phyloP scores from a whole-genome alignment of 2,888 invertebrate species.

The Byasa hedistus region DNA sequence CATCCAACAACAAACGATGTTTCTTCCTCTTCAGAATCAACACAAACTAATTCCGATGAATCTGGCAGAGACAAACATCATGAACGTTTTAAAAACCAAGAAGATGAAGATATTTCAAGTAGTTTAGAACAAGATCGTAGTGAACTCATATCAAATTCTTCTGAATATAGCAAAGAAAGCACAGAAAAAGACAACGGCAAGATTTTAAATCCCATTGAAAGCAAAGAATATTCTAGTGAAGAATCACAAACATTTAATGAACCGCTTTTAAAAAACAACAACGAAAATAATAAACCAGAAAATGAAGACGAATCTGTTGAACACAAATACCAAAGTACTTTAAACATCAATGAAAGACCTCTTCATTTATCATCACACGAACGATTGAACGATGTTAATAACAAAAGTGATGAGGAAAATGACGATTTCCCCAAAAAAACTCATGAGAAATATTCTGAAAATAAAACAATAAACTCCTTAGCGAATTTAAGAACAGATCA shows the following conservation, averaged over 20 bases:
- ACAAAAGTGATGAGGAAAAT: not conserved
- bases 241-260: constrained; percentile 7
- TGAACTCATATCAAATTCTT: not conserved
- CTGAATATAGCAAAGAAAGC: constrained; percentile 8
- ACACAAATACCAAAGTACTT: constrained; percentile 1
- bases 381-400: not conserved
- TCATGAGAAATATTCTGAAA: not conserved
- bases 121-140: constrained; percentile 7
- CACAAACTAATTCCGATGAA: constrained; percentile 38
- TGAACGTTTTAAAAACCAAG: constrained; percentile 10
- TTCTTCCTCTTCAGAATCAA: constrained; percentile 22
- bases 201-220: not conserved
- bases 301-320: constrained; percentile 4
- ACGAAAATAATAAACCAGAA: constrained; percentile 8
- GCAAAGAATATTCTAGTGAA: constrained; percentile 4
- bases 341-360: constrained; percentile 1
- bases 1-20: constrained; percentile 11
- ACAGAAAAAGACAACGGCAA: not conserved
- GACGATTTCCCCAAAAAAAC: not conserved
- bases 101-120: constrained; percentile 11
- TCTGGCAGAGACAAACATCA: constrained; percentile 9
- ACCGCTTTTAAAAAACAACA: constrained; percentile 10
- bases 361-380: constrained; percentile 1
- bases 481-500: constrained; percentile 32
- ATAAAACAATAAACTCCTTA: constrained; percentile 33